A percentile compares a stretch with the other conserved stretches of the same genome.
Evolutionary conservation across 2,113 vertebrate species (phyloP).

Genomic region (Chaetops frenatus): DNA sequence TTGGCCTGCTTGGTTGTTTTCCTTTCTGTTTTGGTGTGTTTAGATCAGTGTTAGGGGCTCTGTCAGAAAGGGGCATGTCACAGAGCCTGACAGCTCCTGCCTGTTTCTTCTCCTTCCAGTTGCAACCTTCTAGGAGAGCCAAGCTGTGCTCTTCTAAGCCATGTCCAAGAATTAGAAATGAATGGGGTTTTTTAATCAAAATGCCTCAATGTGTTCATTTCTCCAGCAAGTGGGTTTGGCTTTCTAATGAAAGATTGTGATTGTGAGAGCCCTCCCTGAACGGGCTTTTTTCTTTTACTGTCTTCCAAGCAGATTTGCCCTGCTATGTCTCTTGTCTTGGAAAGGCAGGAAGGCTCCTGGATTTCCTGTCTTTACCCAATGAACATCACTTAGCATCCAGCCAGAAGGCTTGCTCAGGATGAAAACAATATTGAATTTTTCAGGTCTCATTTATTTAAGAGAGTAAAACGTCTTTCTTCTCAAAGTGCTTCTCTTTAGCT

Average conservation of each 20-base stretch:
- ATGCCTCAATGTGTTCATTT: background rate
- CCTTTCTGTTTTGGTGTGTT: background rate
- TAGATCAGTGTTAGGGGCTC: background rate
- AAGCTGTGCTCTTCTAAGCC: background rate
- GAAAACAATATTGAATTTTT: constrained; percentile 50
- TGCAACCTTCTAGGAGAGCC: background rate
- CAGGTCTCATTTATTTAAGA: constrained; percentile 60
- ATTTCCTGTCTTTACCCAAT: constrained; percentile 10
- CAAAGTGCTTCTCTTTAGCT: constrained; percentile 60
- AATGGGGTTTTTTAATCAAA: background rate
- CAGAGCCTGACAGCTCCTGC: background rate
- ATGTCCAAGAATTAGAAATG: background rate
- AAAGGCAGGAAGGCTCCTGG: constrained; percentile 34
- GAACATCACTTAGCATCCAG: constrained; percentile 56
- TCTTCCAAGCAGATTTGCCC: background rate
- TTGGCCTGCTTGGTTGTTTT: too few species aligned
- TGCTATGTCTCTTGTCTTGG: background rate
- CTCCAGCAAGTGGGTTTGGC: background rate
- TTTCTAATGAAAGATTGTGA: background rate
- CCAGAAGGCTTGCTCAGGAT: constrained; percentile 12
- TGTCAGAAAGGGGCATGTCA: background rate
- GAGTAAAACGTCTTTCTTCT: constrained; percentile 51
- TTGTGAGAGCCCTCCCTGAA: background rate
- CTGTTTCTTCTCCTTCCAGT: background rate
- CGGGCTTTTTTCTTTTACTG: background rate